Evolutionary conservation across 2,113 vertebrate genomes (phyloP).

Genomic region (Donacobius atricapilla): DNA sequence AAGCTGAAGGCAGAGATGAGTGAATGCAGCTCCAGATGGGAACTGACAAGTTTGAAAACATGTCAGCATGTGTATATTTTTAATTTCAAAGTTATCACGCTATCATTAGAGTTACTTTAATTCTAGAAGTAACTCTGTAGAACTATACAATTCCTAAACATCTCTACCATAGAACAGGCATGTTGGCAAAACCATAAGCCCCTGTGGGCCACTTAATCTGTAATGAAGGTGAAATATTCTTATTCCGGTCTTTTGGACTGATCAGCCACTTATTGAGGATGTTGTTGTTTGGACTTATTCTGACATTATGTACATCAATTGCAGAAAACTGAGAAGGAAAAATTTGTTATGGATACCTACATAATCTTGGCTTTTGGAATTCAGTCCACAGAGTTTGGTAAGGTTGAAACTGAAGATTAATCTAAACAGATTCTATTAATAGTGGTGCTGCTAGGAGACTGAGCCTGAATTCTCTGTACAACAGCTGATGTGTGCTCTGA

Average conservation of each 20-base stretch:
- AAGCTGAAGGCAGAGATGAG: slow-evolving; percentile 21
- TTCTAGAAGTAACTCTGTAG: slow-evolving; percentile 8
- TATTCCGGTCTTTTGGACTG: background rate
- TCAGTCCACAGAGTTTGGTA: slow-evolving; percentile 16
- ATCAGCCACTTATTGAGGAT: background rate
- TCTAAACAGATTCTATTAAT: slow-evolving; percentile 68
- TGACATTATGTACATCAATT: background rate
- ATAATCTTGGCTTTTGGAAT: background rate
- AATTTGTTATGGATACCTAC: background rate
- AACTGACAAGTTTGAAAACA: slow-evolving; percentile 64
- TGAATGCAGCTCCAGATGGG: slow-evolving; percentile 44
- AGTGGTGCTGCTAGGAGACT: slow-evolving; percentile 68
- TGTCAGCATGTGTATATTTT: slow-evolving; percentile 62
- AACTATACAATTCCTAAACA: background rate
- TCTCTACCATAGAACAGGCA: background rate
- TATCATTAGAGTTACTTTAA: background rate
- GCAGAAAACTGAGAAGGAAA: background rate
- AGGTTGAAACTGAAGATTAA: slow-evolving; percentile 63
- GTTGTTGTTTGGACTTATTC: background rate
- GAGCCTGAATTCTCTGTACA: slow-evolving; percentile 48
- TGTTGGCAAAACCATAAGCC: background rate
- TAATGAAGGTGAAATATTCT: background rate
- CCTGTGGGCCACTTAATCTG: background rate
- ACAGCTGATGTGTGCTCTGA: slow-evolving; percentile 59
- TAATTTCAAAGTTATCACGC: slow-evolving; percentile 44